Conservation (phyloP, 2,113 vertebrate species). For the Emydura subglobosa region DNA sequence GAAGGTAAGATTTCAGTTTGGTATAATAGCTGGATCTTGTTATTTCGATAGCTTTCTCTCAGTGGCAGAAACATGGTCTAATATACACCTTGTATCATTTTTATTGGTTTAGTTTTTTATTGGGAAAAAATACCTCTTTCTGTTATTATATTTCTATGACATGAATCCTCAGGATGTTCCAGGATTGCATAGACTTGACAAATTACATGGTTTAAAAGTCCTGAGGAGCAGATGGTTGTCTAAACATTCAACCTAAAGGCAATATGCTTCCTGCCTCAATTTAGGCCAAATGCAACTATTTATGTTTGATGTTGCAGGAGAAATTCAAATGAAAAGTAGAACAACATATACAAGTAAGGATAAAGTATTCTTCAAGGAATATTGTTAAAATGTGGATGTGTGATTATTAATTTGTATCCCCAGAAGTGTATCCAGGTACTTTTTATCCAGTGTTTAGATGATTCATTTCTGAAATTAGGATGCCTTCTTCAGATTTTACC, state of each 20-base stretch:
- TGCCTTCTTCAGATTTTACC: not conserved
- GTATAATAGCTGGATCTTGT: slow-evolving; percentile 75
- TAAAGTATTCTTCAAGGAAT: not conserved
- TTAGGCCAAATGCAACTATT: not conserved
- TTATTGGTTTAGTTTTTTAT: slow-evolving; percentile 66
- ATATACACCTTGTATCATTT: slow-evolving; percentile 67
- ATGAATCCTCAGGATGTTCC: not conserved
- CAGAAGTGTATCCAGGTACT: not conserved
- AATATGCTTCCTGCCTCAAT: not conserved
- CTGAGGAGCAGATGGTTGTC: slow-evolving; percentile 17
- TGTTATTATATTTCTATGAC: not conserved
- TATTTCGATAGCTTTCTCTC: slow-evolving; percentile 70
- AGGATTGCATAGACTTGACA: not conserved
- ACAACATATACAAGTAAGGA: not conserved
- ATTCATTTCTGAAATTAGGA: rapidly evolving
- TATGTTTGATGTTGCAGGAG: not conserved
- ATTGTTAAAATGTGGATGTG: rapidly evolving
- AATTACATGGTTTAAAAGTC: slow-evolving; percentile 14
- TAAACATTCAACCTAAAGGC: not conserved
- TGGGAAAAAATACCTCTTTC: slow-evolving; percentile 33
- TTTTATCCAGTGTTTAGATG: not conserved
- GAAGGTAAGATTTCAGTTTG: slow-evolving; percentile 52
- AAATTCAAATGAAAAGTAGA: rapidly evolving
- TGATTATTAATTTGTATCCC: not conserved
- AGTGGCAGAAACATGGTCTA: slow-evolving; percentile 55